Percentiles rank a stretch among this genome's conserved stretches.
phyloP scores from a whole-genome alignment of 2,797 vertebrate species.

The Siniperca obscura region DNA sequence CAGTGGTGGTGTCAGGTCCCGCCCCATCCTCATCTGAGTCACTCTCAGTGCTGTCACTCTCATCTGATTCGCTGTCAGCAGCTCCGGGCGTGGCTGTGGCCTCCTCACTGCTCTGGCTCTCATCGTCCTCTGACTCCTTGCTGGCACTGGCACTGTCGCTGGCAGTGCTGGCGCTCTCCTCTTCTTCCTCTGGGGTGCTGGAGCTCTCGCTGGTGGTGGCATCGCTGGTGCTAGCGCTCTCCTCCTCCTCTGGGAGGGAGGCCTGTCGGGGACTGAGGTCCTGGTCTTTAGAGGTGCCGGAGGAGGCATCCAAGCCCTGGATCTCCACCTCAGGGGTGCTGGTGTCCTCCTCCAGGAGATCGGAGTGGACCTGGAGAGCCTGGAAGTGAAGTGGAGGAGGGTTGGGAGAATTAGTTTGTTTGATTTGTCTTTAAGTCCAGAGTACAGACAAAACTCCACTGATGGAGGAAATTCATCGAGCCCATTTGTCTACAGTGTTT shows the following conservation, averaged over 20 bases:
- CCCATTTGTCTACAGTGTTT: background rate
- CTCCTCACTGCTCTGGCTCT: conserved; percentile 84
- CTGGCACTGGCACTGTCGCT: conserved; percentile 67
- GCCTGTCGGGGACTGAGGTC: conserved; percentile 63
- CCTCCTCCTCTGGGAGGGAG: conserved; percentile 55
- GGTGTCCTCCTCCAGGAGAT: conserved; percentile 81
- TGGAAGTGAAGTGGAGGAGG: conserved; percentile 37
- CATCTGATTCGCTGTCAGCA: conserved; percentile 77
- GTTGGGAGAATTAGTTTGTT: background rate
- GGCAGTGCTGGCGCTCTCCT: conserved; percentile 58
- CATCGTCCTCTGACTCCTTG: conserved; percentile 71
- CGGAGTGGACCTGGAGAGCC: conserved; percentile 80
- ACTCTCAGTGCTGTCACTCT: conserved; percentile 80
- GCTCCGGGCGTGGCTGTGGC: conserved; percentile 76
- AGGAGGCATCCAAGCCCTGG: conserved; percentile 77
- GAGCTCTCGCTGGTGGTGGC: conserved; percentile 64
- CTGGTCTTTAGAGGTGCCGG: conserved; percentile 58
- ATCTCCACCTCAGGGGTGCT: conserved; percentile 85
- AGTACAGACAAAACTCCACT: background rate
- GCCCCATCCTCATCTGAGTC: conserved; percentile 70
- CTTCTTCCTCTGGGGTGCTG: conserved; percentile 67
- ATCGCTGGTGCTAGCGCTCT: conserved; percentile 48
- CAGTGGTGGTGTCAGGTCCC: conserved; percentile 44
- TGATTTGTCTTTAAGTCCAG: background rate
- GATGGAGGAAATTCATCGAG: background rate